phyloP scores from a whole-genome alignment of 2,113 vertebrate species.

The Takifugu bimaculatus region DNA sequence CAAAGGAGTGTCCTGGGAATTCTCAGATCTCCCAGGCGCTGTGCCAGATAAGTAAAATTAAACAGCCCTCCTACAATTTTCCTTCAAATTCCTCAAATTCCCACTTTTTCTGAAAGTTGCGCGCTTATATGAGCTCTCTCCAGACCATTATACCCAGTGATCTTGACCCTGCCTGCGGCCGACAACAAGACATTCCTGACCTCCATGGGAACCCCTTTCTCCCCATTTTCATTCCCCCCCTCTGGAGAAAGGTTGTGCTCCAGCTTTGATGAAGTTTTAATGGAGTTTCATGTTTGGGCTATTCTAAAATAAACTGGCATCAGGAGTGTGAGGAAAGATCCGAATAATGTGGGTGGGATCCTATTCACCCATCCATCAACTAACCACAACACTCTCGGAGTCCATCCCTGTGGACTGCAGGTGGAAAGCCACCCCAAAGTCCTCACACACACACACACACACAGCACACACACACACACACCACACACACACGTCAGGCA shows the following conservation, averaged over 20 bases:
- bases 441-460: too few species aligned
- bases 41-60: constrained; percentile 12
- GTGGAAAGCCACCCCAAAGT: too few species aligned
- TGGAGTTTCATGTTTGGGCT: too few species aligned
- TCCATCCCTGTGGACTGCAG: too few species aligned
- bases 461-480: too few species aligned
- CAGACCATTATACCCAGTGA: constrained; percentile 36
- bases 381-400: too few species aligned
- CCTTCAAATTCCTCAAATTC: constrained; percentile 44
- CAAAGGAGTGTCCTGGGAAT: constrained; percentile 24
- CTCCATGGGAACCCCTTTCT: constrained; percentile 14
- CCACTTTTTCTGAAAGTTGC: constrained; percentile 21
- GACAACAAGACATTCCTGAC: constrained; percentile 27
- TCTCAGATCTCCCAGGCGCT: constrained; percentile 5
- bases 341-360: too few species aligned
- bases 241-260: neutral
- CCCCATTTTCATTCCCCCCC: constrained; percentile 6
- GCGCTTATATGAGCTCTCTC: constrained; percentile 15
- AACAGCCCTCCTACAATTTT: constrained; percentile 21
- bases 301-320: too few species aligned
- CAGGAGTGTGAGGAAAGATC: too few species aligned
- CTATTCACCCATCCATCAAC: too few species aligned
- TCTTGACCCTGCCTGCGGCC: constrained; percentile 20
- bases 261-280: too few species aligned
- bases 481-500: too few species aligned